Conservation (phyloP, 2,797 vertebrate genomes). For the Diplodus sargus region DNA sequence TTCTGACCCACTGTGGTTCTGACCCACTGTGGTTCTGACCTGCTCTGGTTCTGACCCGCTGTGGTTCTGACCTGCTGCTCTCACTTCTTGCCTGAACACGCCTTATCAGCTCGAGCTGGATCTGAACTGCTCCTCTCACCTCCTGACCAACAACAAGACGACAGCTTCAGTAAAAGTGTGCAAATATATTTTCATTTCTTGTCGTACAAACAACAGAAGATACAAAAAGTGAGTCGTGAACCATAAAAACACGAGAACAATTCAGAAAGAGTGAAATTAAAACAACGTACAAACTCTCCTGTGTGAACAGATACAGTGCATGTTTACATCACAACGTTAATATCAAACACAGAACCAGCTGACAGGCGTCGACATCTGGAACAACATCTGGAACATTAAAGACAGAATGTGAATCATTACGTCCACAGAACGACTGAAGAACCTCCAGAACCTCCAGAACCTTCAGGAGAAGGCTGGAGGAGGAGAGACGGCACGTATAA, state of each 20-base stretch:
- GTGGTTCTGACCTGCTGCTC: no score
- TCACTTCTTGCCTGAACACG: no score
- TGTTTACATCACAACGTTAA: slow-evolving; percentile 35
- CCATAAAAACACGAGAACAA: slow-evolving; percentile 21
- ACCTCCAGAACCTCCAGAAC: neutral
- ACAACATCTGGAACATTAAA: no score
- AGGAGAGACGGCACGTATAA: neutral
- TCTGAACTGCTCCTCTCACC: no score
- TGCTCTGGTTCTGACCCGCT: no score
- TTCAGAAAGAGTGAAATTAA: slow-evolving; percentile 22
- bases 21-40: no score
- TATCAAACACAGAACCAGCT: no score
- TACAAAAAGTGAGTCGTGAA: slow-evolving; percentile 57
- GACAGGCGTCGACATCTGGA: no score
- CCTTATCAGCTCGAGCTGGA: no score
- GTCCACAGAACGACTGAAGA: slow-evolving; percentile 21
- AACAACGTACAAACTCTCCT: slow-evolving; percentile 36
- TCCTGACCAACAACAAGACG: neutral
- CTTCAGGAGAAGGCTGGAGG: neutral
- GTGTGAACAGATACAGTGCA: slow-evolving; percentile 64
- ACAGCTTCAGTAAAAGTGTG: slow-evolving; percentile 58
- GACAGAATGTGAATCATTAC: slow-evolving; percentile 25
- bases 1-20: no score
- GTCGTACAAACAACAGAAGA: slow-evolving; percentile 58
- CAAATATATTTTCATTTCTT: slow-evolving; percentile 80